phyloP scores from a whole-genome alignment of 2,888 invertebrate genomes.

The Apantesis nais region DNA sequence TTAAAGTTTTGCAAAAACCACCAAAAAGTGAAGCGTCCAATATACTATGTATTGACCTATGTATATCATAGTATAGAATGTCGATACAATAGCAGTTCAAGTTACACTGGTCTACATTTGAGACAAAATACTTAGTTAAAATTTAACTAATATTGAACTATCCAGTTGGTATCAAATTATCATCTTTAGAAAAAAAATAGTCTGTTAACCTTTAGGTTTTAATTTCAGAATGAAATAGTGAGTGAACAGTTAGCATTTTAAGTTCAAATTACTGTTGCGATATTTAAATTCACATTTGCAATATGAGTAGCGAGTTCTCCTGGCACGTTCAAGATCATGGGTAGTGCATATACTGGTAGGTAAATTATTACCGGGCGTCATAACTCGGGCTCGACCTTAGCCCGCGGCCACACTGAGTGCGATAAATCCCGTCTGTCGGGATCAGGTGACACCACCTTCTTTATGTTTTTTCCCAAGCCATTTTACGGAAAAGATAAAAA shows the following conservation, averaged over 20 bases:
- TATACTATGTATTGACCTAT: too few species aligned
- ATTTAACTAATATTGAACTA: too few species aligned
- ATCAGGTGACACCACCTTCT: slow-evolving; percentile 86
- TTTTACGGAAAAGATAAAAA: slow-evolving; percentile 86
- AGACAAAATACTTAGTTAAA: too few species aligned
- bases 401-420: slow-evolving; percentile 81
- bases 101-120: too few species aligned
- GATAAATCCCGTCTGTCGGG: slow-evolving; percentile 81
- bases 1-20: not conserved
- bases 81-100: too few species aligned
- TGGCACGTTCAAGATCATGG: slow-evolving; percentile 33
- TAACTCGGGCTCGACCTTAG: slow-evolving; percentile 80
- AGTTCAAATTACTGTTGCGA: slow-evolving; percentile 1
- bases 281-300: slow-evolving; percentile 6
- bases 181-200: too few species aligned
- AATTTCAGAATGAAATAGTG: too few species aligned
- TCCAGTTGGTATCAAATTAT: too few species aligned
- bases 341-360: slow-evolving; percentile 53
- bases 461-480: slow-evolving; percentile 87
- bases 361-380: slow-evolving; percentile 81
- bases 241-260: not conserved
- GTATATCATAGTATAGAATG: too few species aligned
- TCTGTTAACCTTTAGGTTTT: too few species aligned
- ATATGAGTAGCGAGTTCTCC: slow-evolving; percentile 5
- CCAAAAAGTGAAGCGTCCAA: not conserved